Evolutionary conservation across 2,113 vertebrate species (phyloP), one percentile per base, ranked within the genome.

Genomic region (Cephalopholis sonnerati): DNA sequence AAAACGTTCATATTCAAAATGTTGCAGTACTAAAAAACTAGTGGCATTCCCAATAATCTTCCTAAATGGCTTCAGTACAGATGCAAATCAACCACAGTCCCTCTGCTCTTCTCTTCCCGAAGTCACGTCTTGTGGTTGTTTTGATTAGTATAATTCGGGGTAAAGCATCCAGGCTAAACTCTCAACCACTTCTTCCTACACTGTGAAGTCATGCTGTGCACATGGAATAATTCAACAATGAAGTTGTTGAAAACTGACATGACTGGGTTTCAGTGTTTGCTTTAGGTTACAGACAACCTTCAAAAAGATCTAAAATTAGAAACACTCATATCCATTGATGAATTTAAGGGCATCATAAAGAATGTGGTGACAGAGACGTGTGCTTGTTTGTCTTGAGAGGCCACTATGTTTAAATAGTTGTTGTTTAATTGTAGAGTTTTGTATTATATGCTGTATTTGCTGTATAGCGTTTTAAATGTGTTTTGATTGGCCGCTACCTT

Each of bases 101-200:
- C 15, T 27, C 41, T 25, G 9, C 24, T 20, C 54, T 18, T 12
- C 64, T 39, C 25, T 15, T 32, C 25, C 41, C 44, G 27, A 59
- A 72, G 70, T 58, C 24, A 44, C 70, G 1, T 58, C 54, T n/a
- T 51, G 44, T 59, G 20, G 55, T 24, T 50, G 66, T 72, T 77
- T 39, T 41, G 36, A 48, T 46, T 25, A 2, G 0, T 58, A 50
- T 51, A 50, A 66, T 65, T 65, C 51, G 4, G 57, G 36, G 17
- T 50, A 7, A 61, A 57, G 3, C 25, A 65, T 22, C 24, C 10
- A 3, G 18, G 18, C 36, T n/a, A 36, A 58, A 68, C 24, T 20
- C 27, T 9, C 27, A 68, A 66, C 36, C 24, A 20, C 15, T 27
- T 44, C 29, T 46, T 65, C 63, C 9, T 24, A 18, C 20, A 48